Conservation (phyloP, 1,140 invertebrate genomes). For the Dinoponera quadriceps region DNA sequence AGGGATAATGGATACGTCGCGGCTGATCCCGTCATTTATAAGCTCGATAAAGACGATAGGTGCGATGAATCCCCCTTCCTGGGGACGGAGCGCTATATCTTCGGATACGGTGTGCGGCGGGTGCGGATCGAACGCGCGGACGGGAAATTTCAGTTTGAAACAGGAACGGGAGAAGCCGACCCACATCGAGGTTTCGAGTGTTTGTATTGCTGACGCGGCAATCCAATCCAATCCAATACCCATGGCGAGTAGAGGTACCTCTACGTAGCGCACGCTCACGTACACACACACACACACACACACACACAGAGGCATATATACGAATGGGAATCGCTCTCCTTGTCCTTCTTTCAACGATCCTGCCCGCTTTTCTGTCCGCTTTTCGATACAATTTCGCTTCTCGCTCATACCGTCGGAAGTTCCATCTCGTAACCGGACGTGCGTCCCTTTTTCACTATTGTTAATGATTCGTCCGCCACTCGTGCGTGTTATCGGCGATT, state of each 20-base stretch:
- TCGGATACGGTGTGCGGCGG: constrained; percentile 10
- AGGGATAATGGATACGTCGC: constrained; percentile 54
- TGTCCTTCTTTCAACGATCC: constrained; percentile 24
- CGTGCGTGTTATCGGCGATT: background rate
- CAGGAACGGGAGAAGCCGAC: constrained; percentile 80
- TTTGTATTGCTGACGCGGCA: constrained; percentile 85
- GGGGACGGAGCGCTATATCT: constrained; percentile 22
- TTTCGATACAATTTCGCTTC: constrained; percentile 69
- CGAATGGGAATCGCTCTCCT: constrained; percentile 29
- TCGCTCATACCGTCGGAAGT: constrained; percentile 40
- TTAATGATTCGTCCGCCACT: constrained; percentile 6
- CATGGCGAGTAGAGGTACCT: constrained; percentile 76
- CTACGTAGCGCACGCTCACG: constrained; percentile 42
- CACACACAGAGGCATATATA: no score
- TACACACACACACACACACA: constrained; percentile 61
- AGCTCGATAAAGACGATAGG: constrained; percentile 32
- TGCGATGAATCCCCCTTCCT: no score
- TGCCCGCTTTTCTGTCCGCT: constrained; percentile 14
- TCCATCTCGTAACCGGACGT: constrained; percentile 63
- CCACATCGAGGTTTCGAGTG: constrained; percentile 83
- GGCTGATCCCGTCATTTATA: background rate
- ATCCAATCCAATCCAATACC: constrained; percentile 85
- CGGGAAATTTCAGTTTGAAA: constrained; percentile 85
- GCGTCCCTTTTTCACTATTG: constrained; percentile 49
- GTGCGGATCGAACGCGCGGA: constrained; percentile 68